Percentiles rank a stretch among this genome's conserved stretches.
phyloP scores from a whole-genome alignment of 2,888 invertebrate genomes.

The Sarcophaga carnaria region DNA sequence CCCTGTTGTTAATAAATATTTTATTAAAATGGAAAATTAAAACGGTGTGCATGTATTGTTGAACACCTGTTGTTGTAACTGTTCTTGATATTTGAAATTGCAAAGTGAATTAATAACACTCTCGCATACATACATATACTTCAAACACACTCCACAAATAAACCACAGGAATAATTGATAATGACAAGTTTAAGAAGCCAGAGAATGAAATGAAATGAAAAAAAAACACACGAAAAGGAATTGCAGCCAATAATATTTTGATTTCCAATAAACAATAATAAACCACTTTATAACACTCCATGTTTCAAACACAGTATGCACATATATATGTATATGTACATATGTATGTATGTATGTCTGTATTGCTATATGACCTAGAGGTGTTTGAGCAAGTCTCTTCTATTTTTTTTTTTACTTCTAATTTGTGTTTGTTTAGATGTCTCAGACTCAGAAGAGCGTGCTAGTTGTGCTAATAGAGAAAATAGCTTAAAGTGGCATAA shows the following conservation, averaged over 20 bases:
- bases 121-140: not conserved
- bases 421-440: too few relatives aligned
- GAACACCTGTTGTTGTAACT: conserved; percentile 42
- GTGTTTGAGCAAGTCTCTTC: too few relatives aligned
- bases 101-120: not conserved
- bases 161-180: conserved; percentile 29
- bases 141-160: not conserved
- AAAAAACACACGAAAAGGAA: conserved; percentile 15
- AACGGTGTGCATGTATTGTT: not conserved
- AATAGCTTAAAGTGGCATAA: conserved; percentile 48
- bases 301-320: conserved; percentile 15
- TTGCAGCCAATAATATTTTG: conserved; percentile 63
- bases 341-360: not conserved
- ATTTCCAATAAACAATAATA: conserved; percentile 51
- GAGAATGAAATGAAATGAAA: conserved; percentile 7
- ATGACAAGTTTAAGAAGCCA: conserved; percentile 1
- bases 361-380: too few relatives aligned
- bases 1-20: not conserved
- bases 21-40: not conserved
- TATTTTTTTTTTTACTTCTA: too few relatives aligned
- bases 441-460: not conserved
- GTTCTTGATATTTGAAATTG: not conserved
- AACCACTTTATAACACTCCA: conserved; percentile 40
- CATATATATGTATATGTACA: not conserved
- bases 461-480: conserved; percentile 31